Percentiles rank a stretch among this genome's conserved stretches.
Evolutionary conservation across 2,888 invertebrate species (phyloP).

Genomic region (Rhodophaea formosa): DNA sequence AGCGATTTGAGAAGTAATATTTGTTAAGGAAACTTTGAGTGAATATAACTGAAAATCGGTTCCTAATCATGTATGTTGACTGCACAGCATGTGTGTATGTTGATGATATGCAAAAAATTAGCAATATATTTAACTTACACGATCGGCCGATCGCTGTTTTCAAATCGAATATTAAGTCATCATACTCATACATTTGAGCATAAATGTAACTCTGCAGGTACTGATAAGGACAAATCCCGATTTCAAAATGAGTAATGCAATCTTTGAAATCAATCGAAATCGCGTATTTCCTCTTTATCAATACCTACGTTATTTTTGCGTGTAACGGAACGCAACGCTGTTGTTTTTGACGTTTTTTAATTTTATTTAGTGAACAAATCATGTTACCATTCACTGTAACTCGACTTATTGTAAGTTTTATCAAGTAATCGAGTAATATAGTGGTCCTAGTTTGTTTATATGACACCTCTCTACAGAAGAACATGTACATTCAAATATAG

Average conservation of each 20-base stretch:
- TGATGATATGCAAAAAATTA: not conserved
- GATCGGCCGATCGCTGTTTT: not conserved
- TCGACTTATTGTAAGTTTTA: slow-evolving; percentile 62
- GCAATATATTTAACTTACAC: not conserved
- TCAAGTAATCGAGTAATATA: slow-evolving; percentile 37
- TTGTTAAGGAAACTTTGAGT: not conserved
- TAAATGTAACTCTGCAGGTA: not conserved
- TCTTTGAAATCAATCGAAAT: not conserved
- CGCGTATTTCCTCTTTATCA: slow-evolving; percentile 17
- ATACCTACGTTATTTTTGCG: slow-evolving; percentile 19
- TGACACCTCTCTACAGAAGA: not conserved
- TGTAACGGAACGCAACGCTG: slow-evolving; percentile 27
- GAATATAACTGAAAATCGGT: not conserved
- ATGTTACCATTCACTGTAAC: slow-evolving; percentile 78
- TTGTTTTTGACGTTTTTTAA: slow-evolving; percentile 52
- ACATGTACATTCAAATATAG: not conserved
- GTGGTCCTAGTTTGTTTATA: not conserved
- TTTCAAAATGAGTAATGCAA: not conserved
- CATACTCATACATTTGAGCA: not conserved
- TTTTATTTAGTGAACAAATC: slow-evolving; percentile 73
- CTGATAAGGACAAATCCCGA: not conserved
- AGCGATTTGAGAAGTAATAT: too few species aligned
- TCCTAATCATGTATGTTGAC: not conserved
- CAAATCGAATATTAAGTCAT: slow-evolving; percentile 9
- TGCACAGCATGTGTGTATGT: not conserved